phyloP scores from a whole-genome alignment of 1,140 invertebrate species.

The Littorina saxatilis region DNA sequence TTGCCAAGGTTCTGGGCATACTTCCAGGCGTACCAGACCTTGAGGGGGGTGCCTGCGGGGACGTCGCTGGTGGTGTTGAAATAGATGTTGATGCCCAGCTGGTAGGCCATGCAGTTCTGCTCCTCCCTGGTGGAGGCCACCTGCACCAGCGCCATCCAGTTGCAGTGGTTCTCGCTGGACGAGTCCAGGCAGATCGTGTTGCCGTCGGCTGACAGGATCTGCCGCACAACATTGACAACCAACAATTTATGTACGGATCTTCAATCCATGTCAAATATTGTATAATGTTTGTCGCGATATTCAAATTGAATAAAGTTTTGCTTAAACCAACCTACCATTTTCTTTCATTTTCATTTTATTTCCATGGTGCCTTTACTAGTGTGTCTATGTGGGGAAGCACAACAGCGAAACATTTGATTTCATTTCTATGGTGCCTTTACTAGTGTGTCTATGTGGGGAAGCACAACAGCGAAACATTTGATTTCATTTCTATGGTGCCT shows the following conservation, averaged over 20 bases:
- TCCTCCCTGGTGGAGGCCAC: conserved; percentile 55
- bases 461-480: too few species aligned
- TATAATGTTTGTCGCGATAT: too few species aligned
- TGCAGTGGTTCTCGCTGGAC: conserved; percentile 72
- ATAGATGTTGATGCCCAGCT: conserved; percentile 69
- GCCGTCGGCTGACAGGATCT: conserved; percentile 70
- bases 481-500: too few species aligned
- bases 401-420: too few species aligned
- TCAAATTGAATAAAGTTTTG: too few species aligned
- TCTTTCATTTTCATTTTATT: too few species aligned
- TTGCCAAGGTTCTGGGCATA: conserved; percentile 72
- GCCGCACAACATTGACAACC: background rate
- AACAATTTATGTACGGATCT: background rate
- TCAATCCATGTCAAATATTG: too few species aligned
- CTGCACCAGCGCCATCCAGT: conserved; percentile 72
- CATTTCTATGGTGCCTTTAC: too few species aligned
- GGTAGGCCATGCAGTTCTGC: conserved; percentile 73
- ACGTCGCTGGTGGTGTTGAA: conserved; percentile 69
- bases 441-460: too few species aligned
- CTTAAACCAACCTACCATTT: too few species aligned
- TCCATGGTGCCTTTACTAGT: too few species aligned
- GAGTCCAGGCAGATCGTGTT: conserved; percentile 68
- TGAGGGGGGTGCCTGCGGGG: conserved; percentile 56
- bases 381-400: too few species aligned
- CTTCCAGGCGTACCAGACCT: conserved; percentile 72